Percentiles rank a stretch among this genome's conserved stretches.
Conservation (phyloP, 1,140 invertebrate species). For the Olivierus martensii region DNA sequence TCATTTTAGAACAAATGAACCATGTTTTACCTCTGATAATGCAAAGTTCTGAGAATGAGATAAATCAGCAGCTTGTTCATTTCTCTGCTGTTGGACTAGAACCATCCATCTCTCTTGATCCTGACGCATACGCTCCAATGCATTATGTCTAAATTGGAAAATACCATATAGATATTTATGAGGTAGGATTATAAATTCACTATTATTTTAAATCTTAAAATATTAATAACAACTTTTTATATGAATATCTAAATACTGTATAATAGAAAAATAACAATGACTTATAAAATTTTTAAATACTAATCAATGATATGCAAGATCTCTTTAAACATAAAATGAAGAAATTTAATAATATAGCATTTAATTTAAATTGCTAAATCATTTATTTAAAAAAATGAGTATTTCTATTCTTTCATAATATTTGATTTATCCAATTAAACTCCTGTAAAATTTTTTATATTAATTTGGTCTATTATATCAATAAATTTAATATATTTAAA, state of each 20-base stretch:
- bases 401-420: no score
- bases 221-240: not conserved
- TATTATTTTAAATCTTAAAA: not conserved
- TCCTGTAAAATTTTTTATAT: no score
- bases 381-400: no score
- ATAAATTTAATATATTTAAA: no score
- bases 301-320: not conserved
- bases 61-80: slow-evolving; percentile 3
- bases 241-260: not conserved
- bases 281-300: no score
- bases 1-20: no score
- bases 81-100: slow-evolving; percentile 11
- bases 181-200: not conserved
- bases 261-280: not conserved
- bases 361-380: no score
- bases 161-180: not conserved
- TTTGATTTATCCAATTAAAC: no score
- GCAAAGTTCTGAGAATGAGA: slow-evolving; percentile 3
- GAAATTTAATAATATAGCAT: no score
- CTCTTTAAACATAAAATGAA: no score
- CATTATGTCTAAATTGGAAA: not conserved
- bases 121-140: slow-evolving; percentile 2
- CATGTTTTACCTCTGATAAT: slow-evolving; percentile 1
- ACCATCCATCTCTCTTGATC: slow-evolving; percentile 15
- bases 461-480: no score